Evolutionary conservation across 2,888 invertebrate species (phyloP).

Genomic region (Heliconius charithonia): DNA sequence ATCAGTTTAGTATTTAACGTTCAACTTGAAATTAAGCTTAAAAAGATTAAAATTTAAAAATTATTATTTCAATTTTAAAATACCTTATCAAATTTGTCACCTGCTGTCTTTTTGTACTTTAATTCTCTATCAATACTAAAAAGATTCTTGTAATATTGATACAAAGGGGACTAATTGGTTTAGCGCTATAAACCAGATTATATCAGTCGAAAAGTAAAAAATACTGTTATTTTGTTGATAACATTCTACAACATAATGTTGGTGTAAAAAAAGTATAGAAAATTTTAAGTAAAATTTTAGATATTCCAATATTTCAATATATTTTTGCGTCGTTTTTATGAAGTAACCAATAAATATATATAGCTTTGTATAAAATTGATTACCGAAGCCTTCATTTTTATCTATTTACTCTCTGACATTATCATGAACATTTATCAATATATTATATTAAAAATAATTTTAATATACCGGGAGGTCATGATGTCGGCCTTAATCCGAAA

Average conservation of each 20-base stretch:
- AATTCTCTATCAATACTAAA: too few relatives aligned
- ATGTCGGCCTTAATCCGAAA: constrained; percentile 38
- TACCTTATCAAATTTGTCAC: too few relatives aligned
- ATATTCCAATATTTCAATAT: not conserved
- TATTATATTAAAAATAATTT: constrained; percentile 7
- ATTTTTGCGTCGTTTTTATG: not conserved
- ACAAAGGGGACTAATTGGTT: too few relatives aligned
- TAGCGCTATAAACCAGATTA: too few relatives aligned
- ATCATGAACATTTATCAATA: constrained; percentile 11
- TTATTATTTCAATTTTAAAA: too few relatives aligned
- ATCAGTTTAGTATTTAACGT: not conserved
- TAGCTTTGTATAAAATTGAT: not conserved
- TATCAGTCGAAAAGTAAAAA: too few relatives aligned
- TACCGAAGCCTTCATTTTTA: not conserved
- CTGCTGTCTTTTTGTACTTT: too few relatives aligned
- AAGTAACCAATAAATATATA: not conserved
- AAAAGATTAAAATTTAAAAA: not conserved
- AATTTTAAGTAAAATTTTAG: too few relatives aligned
- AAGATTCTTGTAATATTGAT: too few relatives aligned
- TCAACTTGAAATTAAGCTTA: not conserved
- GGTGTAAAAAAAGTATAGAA: too few relatives aligned
- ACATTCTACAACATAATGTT: too few relatives aligned
- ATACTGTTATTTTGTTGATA: too few relatives aligned
- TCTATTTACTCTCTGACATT: not conserved
- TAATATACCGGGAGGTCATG: constrained; percentile 10